A percentile compares a stretch with the other conserved stretches of the same genome.
Conservation (phyloP, 2,797 vertebrate genomes). For the Tapirus indicus region DNA sequence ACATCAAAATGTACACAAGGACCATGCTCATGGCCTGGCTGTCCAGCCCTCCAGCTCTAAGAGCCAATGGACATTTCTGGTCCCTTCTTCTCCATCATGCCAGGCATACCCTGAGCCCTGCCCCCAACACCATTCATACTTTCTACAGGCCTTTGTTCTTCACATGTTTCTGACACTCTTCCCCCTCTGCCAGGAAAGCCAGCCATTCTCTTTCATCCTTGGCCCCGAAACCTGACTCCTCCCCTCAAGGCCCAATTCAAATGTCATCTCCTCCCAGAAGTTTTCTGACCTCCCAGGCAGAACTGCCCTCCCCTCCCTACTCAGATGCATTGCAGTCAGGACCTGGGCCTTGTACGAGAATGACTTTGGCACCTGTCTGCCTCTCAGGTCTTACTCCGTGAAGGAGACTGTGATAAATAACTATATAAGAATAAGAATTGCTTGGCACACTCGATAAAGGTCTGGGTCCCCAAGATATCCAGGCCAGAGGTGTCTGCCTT, state of each 20-base stretch:
- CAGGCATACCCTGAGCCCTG: neutral
- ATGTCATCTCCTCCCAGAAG: neutral
- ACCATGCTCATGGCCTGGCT: neutral
- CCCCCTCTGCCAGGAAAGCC: too few species aligned
- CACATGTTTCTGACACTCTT: neutral
- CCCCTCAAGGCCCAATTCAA: neutral
- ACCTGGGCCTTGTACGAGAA: neutral
- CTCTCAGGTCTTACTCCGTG: neutral
- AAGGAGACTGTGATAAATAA: neutral
- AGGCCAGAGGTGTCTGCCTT: neutral
- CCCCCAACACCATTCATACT: fast-evolving
- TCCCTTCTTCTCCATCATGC: neutral
- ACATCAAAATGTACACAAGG: neutral
- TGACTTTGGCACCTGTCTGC: neutral
- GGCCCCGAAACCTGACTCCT: neutral
- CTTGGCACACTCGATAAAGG: neutral
- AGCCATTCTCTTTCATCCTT: neutral
- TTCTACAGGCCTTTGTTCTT: neutral
- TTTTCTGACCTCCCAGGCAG: neutral
- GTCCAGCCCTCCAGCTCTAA: neutral
- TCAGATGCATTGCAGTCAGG: neutral
- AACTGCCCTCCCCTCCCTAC: neutral
- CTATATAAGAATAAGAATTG: neutral
- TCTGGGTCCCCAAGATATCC: neutral
- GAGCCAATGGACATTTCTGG: neutral